These are phyloP conservation scores for Herpailurus yagouaroundi DNA, from an alignment of 2,113 vertebrate genomes.

Conservation along the genomic window DNA sequence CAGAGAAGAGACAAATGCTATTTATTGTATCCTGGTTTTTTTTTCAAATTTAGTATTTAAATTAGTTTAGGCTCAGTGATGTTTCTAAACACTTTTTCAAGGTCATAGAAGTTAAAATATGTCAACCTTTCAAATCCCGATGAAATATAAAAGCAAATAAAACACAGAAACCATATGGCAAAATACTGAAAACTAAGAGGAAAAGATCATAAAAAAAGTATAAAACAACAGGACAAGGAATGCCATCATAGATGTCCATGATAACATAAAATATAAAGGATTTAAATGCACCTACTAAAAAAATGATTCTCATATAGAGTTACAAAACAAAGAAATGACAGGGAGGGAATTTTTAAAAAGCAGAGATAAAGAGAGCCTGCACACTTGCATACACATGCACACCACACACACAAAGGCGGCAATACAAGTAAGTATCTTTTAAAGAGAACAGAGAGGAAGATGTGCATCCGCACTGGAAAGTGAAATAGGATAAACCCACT, in stretches of 20 bases:
- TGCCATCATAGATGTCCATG: background rate
- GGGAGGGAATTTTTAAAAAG: background rate
- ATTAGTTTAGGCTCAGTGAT: background rate
- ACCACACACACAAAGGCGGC: background rate
- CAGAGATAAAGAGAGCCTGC: background rate
- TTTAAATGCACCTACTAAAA: constrained; percentile 22
- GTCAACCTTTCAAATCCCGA: background rate
- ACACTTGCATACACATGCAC: background rate
- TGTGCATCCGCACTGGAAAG: background rate
- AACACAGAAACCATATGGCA: constrained; percentile 1
- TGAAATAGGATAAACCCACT: background rate
- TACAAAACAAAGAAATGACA: background rate
- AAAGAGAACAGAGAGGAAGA: constrained; percentile 27
- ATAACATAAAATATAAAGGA: constrained; percentile 42
- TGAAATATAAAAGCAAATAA: constrained; percentile 48
- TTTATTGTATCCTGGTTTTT: background rate
- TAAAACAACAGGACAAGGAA: background rate
- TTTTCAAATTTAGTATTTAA: background rate
- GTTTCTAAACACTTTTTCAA: constrained; percentile 33
- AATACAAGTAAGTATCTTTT: background rate
- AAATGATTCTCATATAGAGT: background rate
- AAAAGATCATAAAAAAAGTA: background rate
- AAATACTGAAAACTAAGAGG: background rate
- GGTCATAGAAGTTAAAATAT: constrained; percentile 16
- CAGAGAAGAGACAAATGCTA: background rate